These are phyloP conservation scores for Chaetodon trifasciatus DNA, from an alignment of 2,797 vertebrate species.

Conservation along the genomic window DNA sequence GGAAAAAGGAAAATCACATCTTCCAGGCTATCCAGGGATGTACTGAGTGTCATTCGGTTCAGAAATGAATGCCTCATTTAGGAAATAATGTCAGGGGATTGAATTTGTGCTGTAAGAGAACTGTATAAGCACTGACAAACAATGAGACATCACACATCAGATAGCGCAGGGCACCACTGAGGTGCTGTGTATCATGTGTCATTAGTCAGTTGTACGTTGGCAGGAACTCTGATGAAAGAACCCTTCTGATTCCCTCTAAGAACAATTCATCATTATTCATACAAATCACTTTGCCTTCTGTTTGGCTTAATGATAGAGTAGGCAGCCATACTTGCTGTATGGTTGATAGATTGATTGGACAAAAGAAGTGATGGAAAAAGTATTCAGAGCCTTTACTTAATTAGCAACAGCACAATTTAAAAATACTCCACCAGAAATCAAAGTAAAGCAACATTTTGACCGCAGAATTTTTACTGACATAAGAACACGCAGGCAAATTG, in stretches of 20 bases:
- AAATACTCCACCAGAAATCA: too few relatives aligned
- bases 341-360: not conserved
- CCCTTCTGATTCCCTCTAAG: not conserved
- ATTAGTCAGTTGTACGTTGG: not conserved
- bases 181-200: not conserved
- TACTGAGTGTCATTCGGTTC: conserved; percentile 20
- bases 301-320: not conserved
- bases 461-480: too few relatives aligned
- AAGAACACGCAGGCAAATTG: too few relatives aligned
- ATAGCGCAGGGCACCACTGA: not conserved
- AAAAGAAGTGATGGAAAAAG: not conserved
- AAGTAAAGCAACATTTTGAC: too few relatives aligned
- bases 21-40: not conserved
- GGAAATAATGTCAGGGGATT: conserved; percentile 9
- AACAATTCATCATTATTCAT: too few relatives aligned
- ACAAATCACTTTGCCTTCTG: not conserved
- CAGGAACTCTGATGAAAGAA: not conserved
- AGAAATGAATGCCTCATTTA: not conserved
- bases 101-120: conserved; percentile 8
- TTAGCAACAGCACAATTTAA: too few relatives aligned
- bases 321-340: not conserved
- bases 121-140: not conserved
- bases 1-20: conserved; percentile 16
- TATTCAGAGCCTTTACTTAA: not conserved
- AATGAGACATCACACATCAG: conserved; percentile 2